A percentile compares a stretch with the other conserved stretches of the same genome.
phyloP scores from a whole-genome alignment of 2,888 invertebrate genomes.

The Tetropium fuscum region DNA sequence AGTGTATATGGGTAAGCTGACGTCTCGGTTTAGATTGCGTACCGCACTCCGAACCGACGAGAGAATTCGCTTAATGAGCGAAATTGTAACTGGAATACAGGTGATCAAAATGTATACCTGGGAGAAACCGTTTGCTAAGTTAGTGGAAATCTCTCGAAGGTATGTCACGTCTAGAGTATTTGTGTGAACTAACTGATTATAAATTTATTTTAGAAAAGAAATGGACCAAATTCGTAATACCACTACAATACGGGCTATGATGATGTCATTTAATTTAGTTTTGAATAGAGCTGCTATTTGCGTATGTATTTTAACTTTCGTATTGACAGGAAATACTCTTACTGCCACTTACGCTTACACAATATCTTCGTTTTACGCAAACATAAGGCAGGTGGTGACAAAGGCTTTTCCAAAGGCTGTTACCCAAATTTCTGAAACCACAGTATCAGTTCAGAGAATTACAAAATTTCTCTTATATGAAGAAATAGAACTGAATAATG shows the following conservation, averaged over 20 bases:
- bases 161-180: background rate
- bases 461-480: slow-evolving; percentile 56
- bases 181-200: background rate
- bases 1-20: slow-evolving; percentile 1
- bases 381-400: slow-evolving; percentile 75
- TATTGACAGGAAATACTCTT: slow-evolving; percentile 71
- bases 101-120: slow-evolving; percentile 1
- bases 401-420: slow-evolving; percentile 74
- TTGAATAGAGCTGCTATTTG: slow-evolving; percentile 88
- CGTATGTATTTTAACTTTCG: slow-evolving; percentile 81
- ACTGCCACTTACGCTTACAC: slow-evolving; percentile 78
- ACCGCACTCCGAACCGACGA: background rate
- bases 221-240: slow-evolving; percentile 73
- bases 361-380: slow-evolving; percentile 80
- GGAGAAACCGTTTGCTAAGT: background rate
- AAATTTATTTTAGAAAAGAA: slow-evolving; percentile 70
- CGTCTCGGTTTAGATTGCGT: background rate
- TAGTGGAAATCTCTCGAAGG: background rate
- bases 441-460: slow-evolving; percentile 60
- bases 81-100: slow-evolving; percentile 1
- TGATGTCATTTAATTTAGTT: slow-evolving; percentile 77
- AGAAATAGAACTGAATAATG: slow-evolving; percentile 1
- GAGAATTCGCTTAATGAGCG: background rate
- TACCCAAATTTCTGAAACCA: slow-evolving; percentile 76
- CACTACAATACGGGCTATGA: slow-evolving; percentile 74